Evolutionary conservation across 2,797 vertebrate genomes (phyloP).

Genomic region (Dallia pectoralis): DNA sequence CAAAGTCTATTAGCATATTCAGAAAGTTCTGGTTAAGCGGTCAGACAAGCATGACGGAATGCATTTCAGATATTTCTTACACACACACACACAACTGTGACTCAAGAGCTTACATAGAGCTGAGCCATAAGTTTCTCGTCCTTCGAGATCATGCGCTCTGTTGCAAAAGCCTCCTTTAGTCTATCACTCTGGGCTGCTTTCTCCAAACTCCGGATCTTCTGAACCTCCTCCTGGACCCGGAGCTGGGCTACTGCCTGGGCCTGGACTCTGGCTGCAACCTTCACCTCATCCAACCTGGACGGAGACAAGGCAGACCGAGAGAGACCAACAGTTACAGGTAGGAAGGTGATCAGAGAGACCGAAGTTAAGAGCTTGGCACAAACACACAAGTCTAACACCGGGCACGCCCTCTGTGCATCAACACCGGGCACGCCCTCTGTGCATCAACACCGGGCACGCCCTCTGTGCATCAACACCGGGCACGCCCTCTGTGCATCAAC

Average conservation of each 20-base stretch:
- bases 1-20: no score
- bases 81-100: neutral
- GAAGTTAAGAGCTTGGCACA: neutral
- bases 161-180: constrained; percentile 77
- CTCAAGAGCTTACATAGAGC: constrained; percentile 78
- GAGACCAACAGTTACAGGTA: neutral
- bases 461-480: no score
- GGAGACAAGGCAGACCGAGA: constrained; percentile 2
- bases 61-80: neutral
- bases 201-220: constrained; percentile 77
- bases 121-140: constrained; percentile 81
- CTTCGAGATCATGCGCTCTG: constrained; percentile 75
- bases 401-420: no score
- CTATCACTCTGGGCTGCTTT: constrained; percentile 70
- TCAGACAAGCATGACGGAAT: neutral
- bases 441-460: no score
- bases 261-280: constrained; percentile 39
- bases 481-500: no score
- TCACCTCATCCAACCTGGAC: constrained; percentile 65
- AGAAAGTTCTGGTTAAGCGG: neutral
- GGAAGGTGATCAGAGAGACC: neutral
- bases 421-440: no score
- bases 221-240: constrained; percentile 73
- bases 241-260: constrained; percentile 54
- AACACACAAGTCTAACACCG: neutral